A percentile compares a stretch with the other conserved stretches of the same genome.
Evolutionary conservation across 2,113 vertebrate species (phyloP).

Genomic region (Paralichthys olivaceus): DNA sequence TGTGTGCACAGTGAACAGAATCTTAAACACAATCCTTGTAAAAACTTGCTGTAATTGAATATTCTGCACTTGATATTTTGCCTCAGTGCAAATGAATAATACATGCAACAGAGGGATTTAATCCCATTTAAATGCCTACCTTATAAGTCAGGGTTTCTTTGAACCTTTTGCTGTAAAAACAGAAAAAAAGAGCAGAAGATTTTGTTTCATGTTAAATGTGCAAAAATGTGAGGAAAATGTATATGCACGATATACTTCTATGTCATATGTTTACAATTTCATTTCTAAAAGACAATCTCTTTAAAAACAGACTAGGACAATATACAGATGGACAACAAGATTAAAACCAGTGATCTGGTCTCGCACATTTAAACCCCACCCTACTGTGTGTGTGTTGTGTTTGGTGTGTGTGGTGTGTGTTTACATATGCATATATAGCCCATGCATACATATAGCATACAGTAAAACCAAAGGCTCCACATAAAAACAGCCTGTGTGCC

Average conservation of each 20-base stretch:
- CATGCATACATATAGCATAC: background rate
- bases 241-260: background rate
- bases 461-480: slow-evolving; percentile 5
- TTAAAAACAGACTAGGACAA: too few species aligned
- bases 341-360: background rate
- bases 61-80: slow-evolving; percentile 37
- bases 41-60: slow-evolving; percentile 12
- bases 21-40: slow-evolving; percentile 6
- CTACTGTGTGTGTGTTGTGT: background rate
- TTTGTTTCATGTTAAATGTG: background rate
- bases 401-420: background rate
- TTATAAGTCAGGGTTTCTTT: slow-evolving; percentile 90
- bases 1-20: background rate
- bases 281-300: too few species aligned
- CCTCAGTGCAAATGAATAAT: slow-evolving; percentile 21
- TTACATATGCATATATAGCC: background rate
- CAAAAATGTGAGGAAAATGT: background rate
- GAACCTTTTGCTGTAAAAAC: slow-evolving; percentile 87
- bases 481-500: too few species aligned
- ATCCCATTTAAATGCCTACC: slow-evolving; percentile 82
- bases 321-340: too few species aligned
- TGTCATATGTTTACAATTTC: background rate
- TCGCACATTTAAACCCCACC: background rate
- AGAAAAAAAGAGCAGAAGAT: slow-evolving; percentile 22
- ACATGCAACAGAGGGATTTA: slow-evolving; percentile 21